These are phyloP conservation scores for Aegypius monachus DNA, from an alignment of 2,113 vertebrate species.

Conservation along the genomic window DNA sequence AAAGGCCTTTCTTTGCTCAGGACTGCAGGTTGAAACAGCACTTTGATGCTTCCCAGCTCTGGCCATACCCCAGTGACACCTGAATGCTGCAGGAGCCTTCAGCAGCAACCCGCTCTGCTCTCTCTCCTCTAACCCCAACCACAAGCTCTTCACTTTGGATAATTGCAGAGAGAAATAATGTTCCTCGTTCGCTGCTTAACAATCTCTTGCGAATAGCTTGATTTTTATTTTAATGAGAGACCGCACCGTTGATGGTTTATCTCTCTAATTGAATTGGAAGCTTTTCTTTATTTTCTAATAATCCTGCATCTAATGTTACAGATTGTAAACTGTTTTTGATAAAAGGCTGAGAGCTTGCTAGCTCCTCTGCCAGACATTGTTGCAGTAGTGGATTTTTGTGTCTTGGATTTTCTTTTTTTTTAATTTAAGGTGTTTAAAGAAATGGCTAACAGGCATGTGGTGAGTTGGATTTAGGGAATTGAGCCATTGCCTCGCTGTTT, in stretches of 20 bases:
- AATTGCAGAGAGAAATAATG: background rate
- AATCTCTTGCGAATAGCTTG: background rate
- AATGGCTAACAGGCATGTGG: background rate
- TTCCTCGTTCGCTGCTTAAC: background rate
- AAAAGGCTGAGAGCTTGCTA: background rate
- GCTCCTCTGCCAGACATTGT: background rate
- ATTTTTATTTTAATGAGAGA: conserved; percentile 37
- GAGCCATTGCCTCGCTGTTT: background rate
- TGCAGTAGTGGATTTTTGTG: background rate
- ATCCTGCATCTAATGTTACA: background rate
- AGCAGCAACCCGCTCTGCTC: background rate
- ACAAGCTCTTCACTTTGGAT: background rate
- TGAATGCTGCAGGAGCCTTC: background rate
- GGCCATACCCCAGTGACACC: background rate
- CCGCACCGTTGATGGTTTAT: background rate
- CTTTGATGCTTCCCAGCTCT: background rate
- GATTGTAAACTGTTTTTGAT: background rate
- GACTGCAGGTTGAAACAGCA: background rate
- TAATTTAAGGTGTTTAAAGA: background rate
- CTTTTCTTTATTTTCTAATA: conserved; percentile 33
- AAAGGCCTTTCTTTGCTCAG: background rate
- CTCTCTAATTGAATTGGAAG: background rate
- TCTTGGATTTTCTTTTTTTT: background rate
- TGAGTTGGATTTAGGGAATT: background rate
- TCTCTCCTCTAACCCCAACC: background rate